A percentile compares a stretch with the other conserved stretches of the same genome.
phyloP scores from a whole-genome alignment of 2,888 invertebrate genomes.

The Aphodius sticticus region DNA sequence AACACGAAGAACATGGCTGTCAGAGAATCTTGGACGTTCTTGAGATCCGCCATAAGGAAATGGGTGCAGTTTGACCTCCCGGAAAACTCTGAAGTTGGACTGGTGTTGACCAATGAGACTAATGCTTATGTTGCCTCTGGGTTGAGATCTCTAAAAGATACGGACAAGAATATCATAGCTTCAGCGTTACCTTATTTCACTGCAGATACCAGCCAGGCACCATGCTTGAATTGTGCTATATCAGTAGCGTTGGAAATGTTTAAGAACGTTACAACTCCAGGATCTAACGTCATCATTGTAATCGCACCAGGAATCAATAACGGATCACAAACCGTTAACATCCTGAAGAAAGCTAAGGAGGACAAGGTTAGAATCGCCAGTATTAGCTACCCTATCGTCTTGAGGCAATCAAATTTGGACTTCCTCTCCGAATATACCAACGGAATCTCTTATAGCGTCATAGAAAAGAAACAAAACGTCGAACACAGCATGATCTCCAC shows the following conservation, averaged over 20 bases:
- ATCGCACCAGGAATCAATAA: conserved; percentile 65
- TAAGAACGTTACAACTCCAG: conserved; percentile 58
- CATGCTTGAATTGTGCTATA: conserved; percentile 62
- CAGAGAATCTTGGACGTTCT: conserved; percentile 68
- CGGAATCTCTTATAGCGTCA: conserved; percentile 62
- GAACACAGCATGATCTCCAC: conserved; percentile 63
- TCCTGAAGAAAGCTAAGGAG: conserved; percentile 58
- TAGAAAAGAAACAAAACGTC: conserved; percentile 64
- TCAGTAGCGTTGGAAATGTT: conserved; percentile 61
- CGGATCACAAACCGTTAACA: conserved; percentile 57
- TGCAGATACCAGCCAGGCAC: conserved; percentile 61
- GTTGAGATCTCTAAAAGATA: conserved; percentile 48
- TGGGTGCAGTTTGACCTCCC: conserved; percentile 67
- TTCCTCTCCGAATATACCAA: conserved; percentile 59
- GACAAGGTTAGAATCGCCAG: conserved; percentile 63
- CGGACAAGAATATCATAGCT: conserved; percentile 55
- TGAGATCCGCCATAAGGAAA: conserved; percentile 66
- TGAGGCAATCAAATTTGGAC: conserved; percentile 60
- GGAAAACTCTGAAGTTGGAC: conserved; percentile 63
- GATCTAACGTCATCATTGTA: conserved; percentile 64
- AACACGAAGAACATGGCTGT: conserved; percentile 67
- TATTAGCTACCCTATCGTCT: conserved; percentile 64
- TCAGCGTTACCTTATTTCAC: conserved; percentile 64
- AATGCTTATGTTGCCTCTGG: conserved; percentile 49
- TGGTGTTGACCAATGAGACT: conserved; percentile 61